These are phyloP conservation scores for Heliconius ethilla DNA, from an alignment of 2,888 invertebrate genomes.

Conservation along the genomic window DNA sequence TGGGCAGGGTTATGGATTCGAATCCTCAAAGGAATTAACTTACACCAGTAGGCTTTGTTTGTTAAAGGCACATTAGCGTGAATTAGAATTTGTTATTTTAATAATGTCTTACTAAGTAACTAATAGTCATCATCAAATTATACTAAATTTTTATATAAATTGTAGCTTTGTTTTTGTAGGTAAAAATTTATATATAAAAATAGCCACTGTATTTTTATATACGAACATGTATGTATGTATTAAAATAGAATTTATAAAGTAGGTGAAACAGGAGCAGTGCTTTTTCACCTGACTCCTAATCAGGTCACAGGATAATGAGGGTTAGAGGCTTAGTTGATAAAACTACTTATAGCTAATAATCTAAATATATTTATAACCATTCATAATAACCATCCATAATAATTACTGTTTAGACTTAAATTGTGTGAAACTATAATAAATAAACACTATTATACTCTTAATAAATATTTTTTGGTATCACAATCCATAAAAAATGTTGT, in stretches of 20 bases:
- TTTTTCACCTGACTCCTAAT: not conserved
- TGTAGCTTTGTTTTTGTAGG: not conserved
- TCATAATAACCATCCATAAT: not conserved
- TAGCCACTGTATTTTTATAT: too few species aligned
- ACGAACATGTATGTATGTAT: not conserved
- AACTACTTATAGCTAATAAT: not conserved
- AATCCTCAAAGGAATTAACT: not conserved
- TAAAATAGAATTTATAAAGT: conserved; percentile 1
- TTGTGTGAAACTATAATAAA: not conserved
- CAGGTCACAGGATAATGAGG: conserved; percentile 12
- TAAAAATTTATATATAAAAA: not conserved
- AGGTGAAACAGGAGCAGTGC: not conserved
- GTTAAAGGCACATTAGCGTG: too few species aligned
- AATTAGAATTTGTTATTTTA: too few species aligned
- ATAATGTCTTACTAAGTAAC: too few species aligned
- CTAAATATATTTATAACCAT: not conserved
- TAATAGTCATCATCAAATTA: too few species aligned
- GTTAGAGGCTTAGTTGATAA: not conserved
- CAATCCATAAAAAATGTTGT: too few species aligned
- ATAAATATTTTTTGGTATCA: not conserved
- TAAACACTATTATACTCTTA: not conserved
- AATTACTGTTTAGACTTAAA: not conserved
- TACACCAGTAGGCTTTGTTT: not conserved
- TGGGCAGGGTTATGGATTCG: not conserved
- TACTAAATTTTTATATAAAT: too few species aligned